phyloP scores from a whole-genome alignment of 2,113 vertebrate genomes.

The Montifringilla adamsi region DNA sequence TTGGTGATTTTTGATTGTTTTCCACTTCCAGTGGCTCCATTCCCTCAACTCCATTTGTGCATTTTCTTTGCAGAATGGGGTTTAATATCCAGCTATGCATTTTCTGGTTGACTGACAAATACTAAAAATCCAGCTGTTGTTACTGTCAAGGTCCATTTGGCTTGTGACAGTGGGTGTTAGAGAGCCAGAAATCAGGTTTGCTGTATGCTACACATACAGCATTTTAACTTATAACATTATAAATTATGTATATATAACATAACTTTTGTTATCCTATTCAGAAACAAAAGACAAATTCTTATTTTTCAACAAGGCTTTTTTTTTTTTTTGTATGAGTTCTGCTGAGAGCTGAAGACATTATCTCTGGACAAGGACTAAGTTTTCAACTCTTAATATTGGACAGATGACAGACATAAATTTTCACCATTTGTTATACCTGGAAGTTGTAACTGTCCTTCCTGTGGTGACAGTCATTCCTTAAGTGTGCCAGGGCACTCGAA shows the following conservation, averaged over 20 bases:
- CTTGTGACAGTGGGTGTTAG: neutral
- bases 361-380: neutral
- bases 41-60: neutral
- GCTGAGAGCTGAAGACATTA: neutral
- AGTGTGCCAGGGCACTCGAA: neutral
- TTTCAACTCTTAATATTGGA: neutral
- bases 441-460: neutral
- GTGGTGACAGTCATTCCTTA: neutral
- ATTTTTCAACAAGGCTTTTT: neutral
- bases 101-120: neutral
- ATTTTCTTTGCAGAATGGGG: neutral
- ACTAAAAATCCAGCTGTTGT: neutral
- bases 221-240: neutral
- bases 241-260: too few relatives aligned
- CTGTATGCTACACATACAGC: neutral
- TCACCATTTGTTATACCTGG: neutral
- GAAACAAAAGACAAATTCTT: neutral
- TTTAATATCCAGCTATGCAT: neutral
- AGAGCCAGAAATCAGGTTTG: neutral
- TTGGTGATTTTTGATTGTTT: neutral
- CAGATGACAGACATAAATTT: neutral
- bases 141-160: neutral
- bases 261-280: neutral
- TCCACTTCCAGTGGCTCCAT: neutral
- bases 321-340: neutral